Evolutionary conservation across 2,113 vertebrate genomes (phyloP).

Genomic region (Shinisaurus crocodilurus): DNA sequence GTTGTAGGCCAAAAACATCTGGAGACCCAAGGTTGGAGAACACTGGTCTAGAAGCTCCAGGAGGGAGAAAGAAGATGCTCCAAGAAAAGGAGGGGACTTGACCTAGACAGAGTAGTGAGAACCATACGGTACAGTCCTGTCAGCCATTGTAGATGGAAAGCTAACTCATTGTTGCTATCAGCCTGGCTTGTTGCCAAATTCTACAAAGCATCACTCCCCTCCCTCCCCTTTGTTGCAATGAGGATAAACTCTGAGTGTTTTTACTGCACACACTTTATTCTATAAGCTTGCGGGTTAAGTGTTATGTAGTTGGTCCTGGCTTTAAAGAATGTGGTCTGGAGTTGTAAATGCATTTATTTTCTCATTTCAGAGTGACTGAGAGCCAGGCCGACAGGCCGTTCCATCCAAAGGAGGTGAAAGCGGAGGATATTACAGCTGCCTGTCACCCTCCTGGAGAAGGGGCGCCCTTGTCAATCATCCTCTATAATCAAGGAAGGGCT

Average conservation of each 20-base stretch:
- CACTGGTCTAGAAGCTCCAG: too few species aligned
- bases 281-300: slow-evolving; percentile 3
- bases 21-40: too few species aligned
- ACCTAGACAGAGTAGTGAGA: neutral
- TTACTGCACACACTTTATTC: neutral
- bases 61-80: neutral
- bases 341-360: slow-evolving; percentile 34
- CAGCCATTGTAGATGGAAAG: too few species aligned
- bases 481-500: slow-evolving; percentile 6
- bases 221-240: neutral
- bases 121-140: neutral
- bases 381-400: neutral
- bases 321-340: neutral
- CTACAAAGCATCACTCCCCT: neutral
- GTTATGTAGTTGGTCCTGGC: slow-evolving; percentile 17
- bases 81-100: neutral
- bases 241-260: neutral
- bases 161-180: neutral
- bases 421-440: slow-evolving; percentile 5
- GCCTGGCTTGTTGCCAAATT: too few species aligned
- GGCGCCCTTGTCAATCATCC: slow-evolving; percentile 30
- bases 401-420: slow-evolving; percentile 1
- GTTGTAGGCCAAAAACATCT: too few species aligned
- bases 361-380: slow-evolving; percentile 5
- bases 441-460: neutral